A percentile compares a stretch with the other conserved stretches of the same genome.
phyloP scores from a whole-genome alignment of 2,113 vertebrate species.

The Noctilio leporinus region DNA sequence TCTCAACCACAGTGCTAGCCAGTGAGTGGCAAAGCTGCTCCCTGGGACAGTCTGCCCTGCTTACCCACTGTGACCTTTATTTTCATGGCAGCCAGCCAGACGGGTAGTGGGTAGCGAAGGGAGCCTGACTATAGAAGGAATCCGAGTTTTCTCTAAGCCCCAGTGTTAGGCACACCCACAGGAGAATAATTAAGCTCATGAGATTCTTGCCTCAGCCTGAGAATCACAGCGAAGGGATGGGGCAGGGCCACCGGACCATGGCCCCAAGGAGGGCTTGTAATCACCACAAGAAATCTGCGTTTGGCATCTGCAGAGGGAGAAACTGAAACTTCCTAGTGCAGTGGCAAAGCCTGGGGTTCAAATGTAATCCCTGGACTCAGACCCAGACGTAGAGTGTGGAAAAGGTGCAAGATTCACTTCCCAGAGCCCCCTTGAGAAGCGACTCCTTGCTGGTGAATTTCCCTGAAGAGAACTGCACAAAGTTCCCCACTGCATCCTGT shows the following conservation, averaged over 20 bases:
- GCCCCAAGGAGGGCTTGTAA: background rate
- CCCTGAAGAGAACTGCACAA: background rate
- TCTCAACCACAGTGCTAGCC: background rate
- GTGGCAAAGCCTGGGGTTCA: background rate
- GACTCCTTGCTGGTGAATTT: background rate
- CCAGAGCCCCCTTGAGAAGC: background rate
- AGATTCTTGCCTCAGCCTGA: background rate
- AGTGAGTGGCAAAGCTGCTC: background rate
- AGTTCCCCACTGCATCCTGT: background rate
- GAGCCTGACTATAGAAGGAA: background rate
- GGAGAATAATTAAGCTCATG: background rate
- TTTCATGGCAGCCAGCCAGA: background rate
- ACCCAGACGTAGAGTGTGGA: background rate
- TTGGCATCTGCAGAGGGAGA: background rate
- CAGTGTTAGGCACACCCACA: background rate
- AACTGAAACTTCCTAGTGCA: background rate
- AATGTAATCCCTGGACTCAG: background rate
- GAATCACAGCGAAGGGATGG: background rate
- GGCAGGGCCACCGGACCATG: background rate
- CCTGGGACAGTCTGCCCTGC: background rate
- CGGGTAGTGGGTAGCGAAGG: background rate
- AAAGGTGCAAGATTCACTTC: no score
- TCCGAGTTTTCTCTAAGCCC: constrained; percentile 32
- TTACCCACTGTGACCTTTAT: background rate
- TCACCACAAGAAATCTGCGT: background rate